Evolutionary conservation across 2,888 invertebrate genomes (phyloP), one percentile per base, ranked within the genome.

Genomic region (Ligdia adustata): DNA sequence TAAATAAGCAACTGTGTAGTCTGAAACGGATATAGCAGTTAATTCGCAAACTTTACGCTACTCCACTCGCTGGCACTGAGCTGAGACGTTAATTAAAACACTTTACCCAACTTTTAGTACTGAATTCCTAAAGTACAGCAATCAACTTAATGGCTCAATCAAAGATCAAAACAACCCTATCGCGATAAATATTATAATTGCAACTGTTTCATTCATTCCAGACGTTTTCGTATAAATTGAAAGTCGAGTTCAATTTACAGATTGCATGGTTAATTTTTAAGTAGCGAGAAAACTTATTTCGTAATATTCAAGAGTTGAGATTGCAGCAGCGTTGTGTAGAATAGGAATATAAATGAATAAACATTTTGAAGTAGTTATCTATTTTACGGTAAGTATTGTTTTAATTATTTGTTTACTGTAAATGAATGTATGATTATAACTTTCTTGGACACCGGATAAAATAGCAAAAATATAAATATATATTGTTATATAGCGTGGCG

Each of bases 31-130:
- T 84, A 85, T 82, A 83, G 78, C 77, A 84, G 79, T 86, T 86
- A 85, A 85, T 85, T 85, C 82, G 82, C 81, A 85, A 88, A 87
- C 82, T 87, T 84, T 78, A 79, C 79, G 81, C 70, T 77, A 79
- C 79, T 80, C 69, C 72, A 72, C 75, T 75, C 74, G 72, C 78
- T 72, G 76, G 77, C 75, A 76, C 70, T 69, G 79, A 87, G 79
- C 82, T 82, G 78, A 80, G 82, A 84, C 82, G 84, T 86, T 88
- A 86, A 88, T 88, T 87, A 85, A 88, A 89, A 84, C 88, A 84
- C 82, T 88, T 87, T 79, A 70, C 74, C 63, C 69, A 87, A 87
- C 84, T 88, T 87, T 87, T 78, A 84, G 79, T 83, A 84, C 83
- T 80, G 82, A 85, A 82, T 82, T 87, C 81, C 83, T 77, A 75